Conservation (phyloP, 2,797 vertebrate species). For the Neostethus bicornis region DNA sequence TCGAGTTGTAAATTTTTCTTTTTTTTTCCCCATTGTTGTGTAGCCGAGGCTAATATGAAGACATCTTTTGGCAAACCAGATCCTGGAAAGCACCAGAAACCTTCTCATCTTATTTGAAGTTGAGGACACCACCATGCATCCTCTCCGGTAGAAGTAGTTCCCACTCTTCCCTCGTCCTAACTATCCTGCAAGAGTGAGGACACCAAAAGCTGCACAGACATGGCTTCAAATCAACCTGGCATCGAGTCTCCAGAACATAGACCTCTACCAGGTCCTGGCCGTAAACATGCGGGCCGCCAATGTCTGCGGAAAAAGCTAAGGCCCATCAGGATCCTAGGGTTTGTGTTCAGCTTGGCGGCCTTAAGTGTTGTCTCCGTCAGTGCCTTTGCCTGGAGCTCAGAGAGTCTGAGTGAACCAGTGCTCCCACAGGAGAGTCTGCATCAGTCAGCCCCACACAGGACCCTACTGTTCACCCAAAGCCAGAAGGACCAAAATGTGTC, state of each 20-base stretch:
- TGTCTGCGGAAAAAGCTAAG: conserved; percentile 89
- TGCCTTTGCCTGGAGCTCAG: conserved; percentile 89
- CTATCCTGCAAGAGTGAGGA: conserved; percentile 57
- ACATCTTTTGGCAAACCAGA: conserved; percentile 74
- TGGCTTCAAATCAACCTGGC: conserved; percentile 64
- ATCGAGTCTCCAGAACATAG: conserved; percentile 50
- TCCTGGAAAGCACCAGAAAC: conserved; percentile 69
- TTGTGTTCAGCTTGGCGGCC: conserved; percentile 88
- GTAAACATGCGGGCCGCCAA: conserved; percentile 71
- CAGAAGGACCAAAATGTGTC: conserved; percentile 77
- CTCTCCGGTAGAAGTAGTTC: conserved; percentile 58
- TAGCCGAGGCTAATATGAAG: conserved; percentile 81
- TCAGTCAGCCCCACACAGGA: conserved; percentile 82
- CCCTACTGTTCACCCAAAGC: conserved; percentile 88
- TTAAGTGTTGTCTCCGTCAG: conserved; percentile 87
- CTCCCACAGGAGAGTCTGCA: conserved; percentile 69
- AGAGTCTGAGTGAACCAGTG: conserved; percentile 63
- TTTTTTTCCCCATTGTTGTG: conserved; percentile 37
- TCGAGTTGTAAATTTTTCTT: not conserved
- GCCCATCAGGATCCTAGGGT: conserved; percentile 85
- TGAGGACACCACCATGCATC: conserved; percentile 59
- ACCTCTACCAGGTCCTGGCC: conserved; percentile 45
- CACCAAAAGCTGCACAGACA: conserved; percentile 46
- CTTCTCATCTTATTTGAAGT: conserved; percentile 65
- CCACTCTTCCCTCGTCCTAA: conserved; percentile 38